A percentile compares a stretch with the other conserved stretches of the same genome.
These are phyloP conservation scores for Callimorpha dominula DNA, from an alignment of 2,888 invertebrate genomes.

Conservation along the genomic window DNA sequence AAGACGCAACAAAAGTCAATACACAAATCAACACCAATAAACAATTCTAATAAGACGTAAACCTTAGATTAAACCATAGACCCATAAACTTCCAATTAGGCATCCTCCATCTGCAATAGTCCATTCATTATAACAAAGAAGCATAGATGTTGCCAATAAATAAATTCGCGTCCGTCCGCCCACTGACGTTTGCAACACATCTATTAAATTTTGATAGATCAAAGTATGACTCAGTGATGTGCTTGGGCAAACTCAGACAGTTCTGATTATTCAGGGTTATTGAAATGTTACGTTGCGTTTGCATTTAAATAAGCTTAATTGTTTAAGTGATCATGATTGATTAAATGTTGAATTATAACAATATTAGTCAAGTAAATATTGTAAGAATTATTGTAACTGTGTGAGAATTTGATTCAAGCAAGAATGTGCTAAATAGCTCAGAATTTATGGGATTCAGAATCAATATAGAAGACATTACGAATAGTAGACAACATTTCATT, in stretches of 20 bases:
- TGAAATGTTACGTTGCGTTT: slow-evolving; percentile 42
- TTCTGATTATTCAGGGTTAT: slow-evolving; percentile 54
- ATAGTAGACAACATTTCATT: too few species aligned
- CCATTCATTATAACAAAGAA: slow-evolving; percentile 62
- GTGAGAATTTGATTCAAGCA: slow-evolving; percentile 4
- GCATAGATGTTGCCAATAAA: slow-evolving; percentile 63
- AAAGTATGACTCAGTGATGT: slow-evolving; percentile 58
- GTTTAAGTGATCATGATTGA: slow-evolving; percentile 31
- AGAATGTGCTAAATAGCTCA: background rate
- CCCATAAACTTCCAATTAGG: slow-evolving; percentile 51
- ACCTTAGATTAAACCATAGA: slow-evolving; percentile 19
- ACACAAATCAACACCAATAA: background rate
- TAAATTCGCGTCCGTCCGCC: slow-evolving; percentile 65
- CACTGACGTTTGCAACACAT: slow-evolving; percentile 72
- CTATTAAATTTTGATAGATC: slow-evolving; percentile 76
- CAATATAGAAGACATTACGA: too few species aligned
- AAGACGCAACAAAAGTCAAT: background rate
- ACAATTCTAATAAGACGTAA: slow-evolving; percentile 38
- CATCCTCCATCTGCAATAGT: slow-evolving; percentile 40
- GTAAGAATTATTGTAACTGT: background rate
- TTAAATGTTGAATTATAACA: slow-evolving; percentile 15
- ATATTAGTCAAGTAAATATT: slow-evolving; percentile 10
- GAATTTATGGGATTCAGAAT: background rate
- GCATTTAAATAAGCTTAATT: slow-evolving; percentile 52
- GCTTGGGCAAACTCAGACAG: slow-evolving; percentile 47